These are phyloP conservation scores for Enteromius radiatus DNA, from an alignment of 2,797 vertebrate genomes.

Conservation along the genomic window DNA sequence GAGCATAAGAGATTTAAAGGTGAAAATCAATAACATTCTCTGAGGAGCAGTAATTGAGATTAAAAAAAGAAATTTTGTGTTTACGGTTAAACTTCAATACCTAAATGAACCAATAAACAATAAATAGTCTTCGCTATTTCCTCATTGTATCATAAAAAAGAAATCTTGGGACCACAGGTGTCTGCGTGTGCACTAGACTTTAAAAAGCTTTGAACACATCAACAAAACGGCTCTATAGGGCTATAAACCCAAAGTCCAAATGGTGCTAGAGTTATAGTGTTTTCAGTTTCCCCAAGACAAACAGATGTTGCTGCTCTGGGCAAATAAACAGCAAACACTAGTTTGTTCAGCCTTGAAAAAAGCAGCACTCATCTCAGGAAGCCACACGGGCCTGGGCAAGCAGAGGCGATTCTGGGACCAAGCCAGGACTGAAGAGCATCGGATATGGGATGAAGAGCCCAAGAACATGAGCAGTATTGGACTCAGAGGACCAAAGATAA, in stretches of 20 bases:
- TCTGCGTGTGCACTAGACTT: slow-evolving; percentile 3
- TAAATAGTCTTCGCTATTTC: background rate
- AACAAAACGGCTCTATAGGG: slow-evolving; percentile 24
- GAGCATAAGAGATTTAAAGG: background rate
- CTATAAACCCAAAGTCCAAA: slow-evolving; percentile 37
- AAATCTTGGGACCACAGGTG: background rate
- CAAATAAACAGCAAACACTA: slow-evolving; percentile 42
- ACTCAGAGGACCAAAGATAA: slow-evolving; percentile 6
- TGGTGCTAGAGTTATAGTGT: slow-evolving; percentile 21
- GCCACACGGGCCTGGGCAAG: background rate
- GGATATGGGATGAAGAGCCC: background rate
- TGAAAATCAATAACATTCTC: background rate
- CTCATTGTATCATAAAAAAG: background rate
- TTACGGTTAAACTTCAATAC: background rate
- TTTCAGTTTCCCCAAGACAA: slow-evolving; percentile 26
- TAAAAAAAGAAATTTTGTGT: background rate
- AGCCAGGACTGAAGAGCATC: background rate
- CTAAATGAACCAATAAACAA: slow-evolving; percentile 28
- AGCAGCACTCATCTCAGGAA: background rate
- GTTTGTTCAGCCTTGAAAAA: background rate
- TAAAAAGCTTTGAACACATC: slow-evolving; percentile 31
- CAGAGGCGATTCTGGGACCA: background rate
- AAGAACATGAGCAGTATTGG: slow-evolving; percentile 6
- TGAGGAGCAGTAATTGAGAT: background rate
- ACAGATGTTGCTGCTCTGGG: slow-evolving; percentile 34